Evolutionary conservation across 2,888 invertebrate genomes (phyloP).

Genomic region (Caenorhabditis virilis): DNA sequence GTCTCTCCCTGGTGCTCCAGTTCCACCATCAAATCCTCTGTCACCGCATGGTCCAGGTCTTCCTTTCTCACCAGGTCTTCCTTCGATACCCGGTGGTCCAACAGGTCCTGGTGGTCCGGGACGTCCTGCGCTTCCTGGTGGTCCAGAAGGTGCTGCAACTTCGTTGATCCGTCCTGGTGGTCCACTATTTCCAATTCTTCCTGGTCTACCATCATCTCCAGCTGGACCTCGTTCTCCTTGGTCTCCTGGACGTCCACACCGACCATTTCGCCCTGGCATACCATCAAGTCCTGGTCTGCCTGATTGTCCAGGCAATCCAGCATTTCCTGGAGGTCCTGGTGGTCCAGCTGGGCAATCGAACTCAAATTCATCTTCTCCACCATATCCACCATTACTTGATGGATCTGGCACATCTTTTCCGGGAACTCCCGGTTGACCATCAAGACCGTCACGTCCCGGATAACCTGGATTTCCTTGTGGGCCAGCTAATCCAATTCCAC

Average conservation of each 20-base stretch:
- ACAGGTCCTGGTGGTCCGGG: slow-evolving; percentile 39
- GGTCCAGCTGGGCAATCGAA: slow-evolving; percentile 44
- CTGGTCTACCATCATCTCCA: slow-evolving; percentile 34
- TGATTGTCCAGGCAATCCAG: slow-evolving; percentile 40
- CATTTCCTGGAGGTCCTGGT: slow-evolving; percentile 44
- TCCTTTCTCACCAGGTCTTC: slow-evolving; percentile 33
- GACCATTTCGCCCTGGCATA: slow-evolving; percentile 43
- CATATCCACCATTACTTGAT: background rate
- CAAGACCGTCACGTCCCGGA: slow-evolving; percentile 32
- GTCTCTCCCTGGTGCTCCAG: slow-evolving; percentile 33
- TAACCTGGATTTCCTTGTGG: slow-evolving; percentile 30
- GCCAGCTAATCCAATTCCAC: slow-evolving; percentile 33
- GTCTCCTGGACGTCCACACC: slow-evolving; percentile 38
- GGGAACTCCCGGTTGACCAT: slow-evolving; percentile 32
- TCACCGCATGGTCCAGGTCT: slow-evolving; percentile 26
- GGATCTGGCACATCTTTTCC: slow-evolving; percentile 28
- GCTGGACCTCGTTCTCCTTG: slow-evolving; percentile 40
- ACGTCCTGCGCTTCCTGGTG: slow-evolving; percentile 31
- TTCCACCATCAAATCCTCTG: slow-evolving; percentile 29
- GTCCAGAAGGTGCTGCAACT: slow-evolving; percentile 36
- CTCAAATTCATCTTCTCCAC: slow-evolving; percentile 11
- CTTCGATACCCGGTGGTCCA: slow-evolving; percentile 42
- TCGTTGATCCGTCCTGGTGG: slow-evolving; percentile 26
- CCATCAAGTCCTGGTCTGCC: slow-evolving; percentile 46
- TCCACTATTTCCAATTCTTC: slow-evolving; percentile 36